Evolutionary conservation across 2,888 invertebrate species (phyloP).

Genomic region (Mesoligia furuncula): DNA sequence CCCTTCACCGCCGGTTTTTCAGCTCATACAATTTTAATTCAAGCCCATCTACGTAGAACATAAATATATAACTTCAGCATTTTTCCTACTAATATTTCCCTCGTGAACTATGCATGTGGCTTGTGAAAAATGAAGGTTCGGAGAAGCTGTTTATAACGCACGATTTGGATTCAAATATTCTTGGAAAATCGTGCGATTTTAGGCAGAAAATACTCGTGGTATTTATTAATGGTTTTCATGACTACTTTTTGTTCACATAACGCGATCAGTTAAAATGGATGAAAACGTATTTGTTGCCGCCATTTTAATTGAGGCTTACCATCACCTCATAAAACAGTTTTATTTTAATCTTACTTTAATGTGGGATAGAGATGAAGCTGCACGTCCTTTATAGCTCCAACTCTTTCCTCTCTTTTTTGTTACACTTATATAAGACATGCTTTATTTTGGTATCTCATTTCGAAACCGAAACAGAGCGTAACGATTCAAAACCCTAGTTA

Average conservation of each 20-base stretch:
- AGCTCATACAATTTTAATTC: slow-evolving; percentile 69
- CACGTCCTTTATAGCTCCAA: neutral
- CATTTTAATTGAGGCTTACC: neutral
- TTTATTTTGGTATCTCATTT: too few species aligned
- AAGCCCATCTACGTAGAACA: slow-evolving; percentile 66
- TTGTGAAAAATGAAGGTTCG: slow-evolving; percentile 83
- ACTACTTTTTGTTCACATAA: neutral
- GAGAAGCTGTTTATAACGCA: slow-evolving; percentile 48
- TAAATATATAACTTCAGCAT: slow-evolving; percentile 77
- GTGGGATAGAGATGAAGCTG: neutral
- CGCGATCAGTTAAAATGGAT: neutral
- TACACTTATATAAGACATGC: too few species aligned
- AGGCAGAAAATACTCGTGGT: neutral
- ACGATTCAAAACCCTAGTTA: too few species aligned
- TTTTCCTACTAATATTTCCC: slow-evolving; percentile 86
- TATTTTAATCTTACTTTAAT: neutral
- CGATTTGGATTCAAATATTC: slow-evolving; percentile 18
- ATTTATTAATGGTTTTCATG: neutral
- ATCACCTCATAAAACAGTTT: neutral
- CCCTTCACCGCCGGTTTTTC: slow-evolving; percentile 65
- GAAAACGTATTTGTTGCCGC: neutral
- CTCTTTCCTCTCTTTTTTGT: neutral
- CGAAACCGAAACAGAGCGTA: too few species aligned
- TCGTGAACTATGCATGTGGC: slow-evolving; percentile 85
- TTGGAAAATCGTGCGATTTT: neutral